A percentile compares a stretch with the other conserved stretches of the same genome.
Conservation (phyloP, 2,113 vertebrate species). For the Talpa occidentalis region DNA sequence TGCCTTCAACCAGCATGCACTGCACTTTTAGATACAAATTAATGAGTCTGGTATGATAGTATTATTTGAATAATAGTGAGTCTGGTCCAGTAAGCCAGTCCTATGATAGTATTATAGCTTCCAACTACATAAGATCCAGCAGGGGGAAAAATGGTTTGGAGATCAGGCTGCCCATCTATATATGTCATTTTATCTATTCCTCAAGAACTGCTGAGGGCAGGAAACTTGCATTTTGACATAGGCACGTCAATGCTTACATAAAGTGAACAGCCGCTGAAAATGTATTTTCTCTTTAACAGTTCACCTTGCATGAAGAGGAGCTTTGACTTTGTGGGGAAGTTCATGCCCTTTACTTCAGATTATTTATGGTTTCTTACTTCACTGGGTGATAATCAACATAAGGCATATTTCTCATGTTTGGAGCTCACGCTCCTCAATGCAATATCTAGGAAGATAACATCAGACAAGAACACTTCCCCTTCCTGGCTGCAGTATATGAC, state of each 20-base stretch:
- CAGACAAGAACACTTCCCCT: conserved; percentile 50
- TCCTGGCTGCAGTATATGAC: conserved; percentile 71
- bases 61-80: conserved; percentile 43
- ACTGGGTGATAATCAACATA: conserved; percentile 74
- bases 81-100: background rate
- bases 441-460: conserved; percentile 69
- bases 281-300: conserved; percentile 65
- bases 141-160: conserved; percentile 11
- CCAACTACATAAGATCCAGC: conserved; percentile 14
- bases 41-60: background rate
- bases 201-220: conserved; percentile 39
- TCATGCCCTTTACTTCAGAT: conserved; percentile 74
- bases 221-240: conserved; percentile 68
- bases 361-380: conserved; percentile 81
- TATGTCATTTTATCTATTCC: conserved; percentile 63
- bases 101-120: background rate
- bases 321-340: conserved; percentile 68
- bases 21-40: conserved; percentile 37
- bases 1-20: conserved; percentile 41
- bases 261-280: conserved; percentile 71
- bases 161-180: conserved; percentile 49
- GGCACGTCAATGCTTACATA: conserved; percentile 48
- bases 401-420: conserved; percentile 78
- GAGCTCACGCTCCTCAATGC: conserved; percentile 30
- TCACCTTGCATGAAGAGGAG: conserved; percentile 73